phyloP scores from a whole-genome alignment of 2,113 vertebrate genomes.

The Eublepharis macularius region DNA sequence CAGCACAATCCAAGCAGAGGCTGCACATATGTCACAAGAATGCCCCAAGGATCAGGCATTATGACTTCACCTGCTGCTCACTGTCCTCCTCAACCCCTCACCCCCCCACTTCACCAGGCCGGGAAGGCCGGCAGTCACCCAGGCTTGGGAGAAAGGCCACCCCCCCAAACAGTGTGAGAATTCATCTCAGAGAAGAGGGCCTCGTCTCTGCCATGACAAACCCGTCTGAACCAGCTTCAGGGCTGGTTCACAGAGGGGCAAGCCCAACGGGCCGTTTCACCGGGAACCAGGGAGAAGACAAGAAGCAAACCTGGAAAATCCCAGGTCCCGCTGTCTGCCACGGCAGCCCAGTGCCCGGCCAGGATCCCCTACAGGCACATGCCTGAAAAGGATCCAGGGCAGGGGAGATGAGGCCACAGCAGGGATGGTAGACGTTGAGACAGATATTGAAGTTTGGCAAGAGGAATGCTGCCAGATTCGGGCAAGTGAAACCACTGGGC shows the following conservation, averaged over 20 bases:
- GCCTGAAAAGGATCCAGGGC: not conserved
- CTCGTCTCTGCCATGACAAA: conserved; percentile 1
- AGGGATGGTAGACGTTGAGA: not conserved
- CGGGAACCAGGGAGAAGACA: not conserved
- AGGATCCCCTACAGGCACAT: not conserved
- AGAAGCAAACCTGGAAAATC: not conserved
- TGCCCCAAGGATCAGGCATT: not conserved
- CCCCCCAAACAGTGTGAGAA: not conserved
- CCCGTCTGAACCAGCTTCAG: not conserved
- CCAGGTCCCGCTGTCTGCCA: not conserved
- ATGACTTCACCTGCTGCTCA: conserved; percentile 2
- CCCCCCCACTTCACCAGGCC: not conserved
- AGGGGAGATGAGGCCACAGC: not conserved
- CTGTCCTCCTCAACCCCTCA: not conserved
- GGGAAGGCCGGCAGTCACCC: not conserved
- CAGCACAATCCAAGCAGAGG: not conserved
- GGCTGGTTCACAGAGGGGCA: not conserved
- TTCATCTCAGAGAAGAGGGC: not conserved
- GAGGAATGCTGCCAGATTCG: not conserved
- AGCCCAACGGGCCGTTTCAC: not conserved
- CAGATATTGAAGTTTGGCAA: not conserved
- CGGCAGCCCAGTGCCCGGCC: not conserved
- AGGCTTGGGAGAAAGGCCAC: not conserved
- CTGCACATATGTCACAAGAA: not conserved
- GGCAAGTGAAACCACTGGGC: conserved; percentile 14